Evolutionary conservation across 1,140 invertebrate genomes (phyloP).

Genomic region (Rhopalosiphum padi): DNA sequence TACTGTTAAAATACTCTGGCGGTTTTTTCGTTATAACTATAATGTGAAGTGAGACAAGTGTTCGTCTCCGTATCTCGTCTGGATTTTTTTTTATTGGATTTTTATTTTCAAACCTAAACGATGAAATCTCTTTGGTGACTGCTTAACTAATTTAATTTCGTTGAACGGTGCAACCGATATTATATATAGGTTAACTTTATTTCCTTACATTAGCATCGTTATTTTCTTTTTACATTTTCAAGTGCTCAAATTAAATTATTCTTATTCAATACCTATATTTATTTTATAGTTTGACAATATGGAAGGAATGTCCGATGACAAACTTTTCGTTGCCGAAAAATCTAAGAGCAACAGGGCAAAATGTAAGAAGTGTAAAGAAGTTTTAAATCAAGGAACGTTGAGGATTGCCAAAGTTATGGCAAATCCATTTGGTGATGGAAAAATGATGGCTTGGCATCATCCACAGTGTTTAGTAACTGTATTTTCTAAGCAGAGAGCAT

Average conservation of each 20-base stretch:
- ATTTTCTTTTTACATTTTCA: neutral
- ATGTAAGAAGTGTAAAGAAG: constrained; percentile 88
- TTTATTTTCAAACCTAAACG: neutral
- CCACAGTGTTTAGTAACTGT: constrained; percentile 80
- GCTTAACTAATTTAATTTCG: neutral
- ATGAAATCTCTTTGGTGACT: neutral
- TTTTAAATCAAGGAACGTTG: constrained; percentile 75
- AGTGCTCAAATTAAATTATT: neutral
- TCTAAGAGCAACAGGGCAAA: constrained; percentile 80
- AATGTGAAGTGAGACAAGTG: neutral
- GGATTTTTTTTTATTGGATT: neutral
- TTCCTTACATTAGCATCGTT: neutral
- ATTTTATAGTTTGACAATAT: neutral
- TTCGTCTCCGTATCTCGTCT: neutral
- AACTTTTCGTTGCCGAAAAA: constrained; percentile 75
- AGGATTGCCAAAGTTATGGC: constrained; percentile 77
- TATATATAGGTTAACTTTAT: neutral
- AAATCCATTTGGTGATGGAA: constrained; percentile 83
- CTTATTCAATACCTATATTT: neutral
- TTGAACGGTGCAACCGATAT: neutral
- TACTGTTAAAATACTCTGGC: neutral
- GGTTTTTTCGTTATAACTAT: neutral
- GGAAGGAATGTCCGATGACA: constrained; percentile 63
- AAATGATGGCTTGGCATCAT: constrained; percentile 89
- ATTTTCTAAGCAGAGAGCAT: constrained; percentile 78